Conservation (phyloP, 2,888 invertebrate species). For the Pheosia gnoma region DNA sequence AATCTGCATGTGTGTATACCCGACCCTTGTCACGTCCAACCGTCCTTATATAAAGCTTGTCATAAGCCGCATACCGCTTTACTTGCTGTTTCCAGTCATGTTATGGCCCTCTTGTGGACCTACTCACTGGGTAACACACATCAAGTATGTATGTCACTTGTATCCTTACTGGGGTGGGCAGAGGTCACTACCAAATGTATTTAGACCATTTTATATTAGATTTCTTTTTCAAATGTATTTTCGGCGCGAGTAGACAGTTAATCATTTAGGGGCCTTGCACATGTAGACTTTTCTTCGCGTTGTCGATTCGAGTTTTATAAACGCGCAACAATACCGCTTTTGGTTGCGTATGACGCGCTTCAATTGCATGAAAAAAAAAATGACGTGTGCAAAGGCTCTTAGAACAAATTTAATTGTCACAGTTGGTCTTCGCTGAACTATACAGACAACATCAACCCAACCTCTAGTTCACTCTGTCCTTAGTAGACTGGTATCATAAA, state of each 20-base stretch:
- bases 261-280: no score
- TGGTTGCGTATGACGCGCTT: no score
- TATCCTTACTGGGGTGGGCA: neutral
- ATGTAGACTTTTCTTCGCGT: no score
- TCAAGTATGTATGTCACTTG: neutral
- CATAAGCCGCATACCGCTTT: slow-evolving; percentile 35
- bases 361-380: no score
- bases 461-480: no score
- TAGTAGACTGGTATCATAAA: no score
- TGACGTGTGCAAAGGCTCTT: no score
- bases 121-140: slow-evolving; percentile 21
- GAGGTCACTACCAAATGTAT: slow-evolving; percentile 1
- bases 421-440: no score
- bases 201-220: neutral
- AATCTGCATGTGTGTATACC: slow-evolving; percentile 21
- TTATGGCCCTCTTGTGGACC: slow-evolving; percentile 21
- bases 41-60: slow-evolving; percentile 39
- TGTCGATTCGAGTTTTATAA: no score
- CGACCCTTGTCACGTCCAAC: slow-evolving; percentile 43
- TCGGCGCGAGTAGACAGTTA: neutral
- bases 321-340: no score
- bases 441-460: no score
- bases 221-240: slow-evolving; percentile 1
- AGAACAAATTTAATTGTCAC: neutral
- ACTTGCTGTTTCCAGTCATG: slow-evolving; percentile 20